Conservation (phyloP, 2,113 vertebrate species). For the Sebastes schlegelii region DNA sequence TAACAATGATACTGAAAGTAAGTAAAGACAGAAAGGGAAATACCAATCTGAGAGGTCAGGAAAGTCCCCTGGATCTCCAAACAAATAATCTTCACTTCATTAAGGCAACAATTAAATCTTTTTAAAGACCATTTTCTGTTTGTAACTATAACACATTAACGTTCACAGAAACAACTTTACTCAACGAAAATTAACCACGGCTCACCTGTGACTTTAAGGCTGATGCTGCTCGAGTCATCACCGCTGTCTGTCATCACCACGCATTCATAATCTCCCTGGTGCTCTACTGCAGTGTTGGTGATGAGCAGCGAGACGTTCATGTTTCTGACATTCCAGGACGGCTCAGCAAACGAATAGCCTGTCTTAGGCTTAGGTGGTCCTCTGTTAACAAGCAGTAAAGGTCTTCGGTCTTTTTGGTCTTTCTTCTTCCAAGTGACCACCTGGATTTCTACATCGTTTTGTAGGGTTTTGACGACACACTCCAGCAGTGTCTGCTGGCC, state of each 20-base stretch:
- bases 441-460: accelerated
- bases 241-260: neutral
- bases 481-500: conserved; percentile 46
- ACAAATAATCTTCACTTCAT: neutral
- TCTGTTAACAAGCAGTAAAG: accelerated
- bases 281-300: conserved; percentile 24
- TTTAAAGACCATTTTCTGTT: neutral
- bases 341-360: conserved; percentile 42
- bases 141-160: neutral
- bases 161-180: neutral
- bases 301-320: conserved; percentile 75
- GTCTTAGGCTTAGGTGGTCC: accelerated
- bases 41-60: neutral
- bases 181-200: neutral
- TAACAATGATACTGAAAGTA: conserved; percentile 44
- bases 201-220: conserved; percentile 72
- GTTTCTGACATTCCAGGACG: conserved; percentile 3
- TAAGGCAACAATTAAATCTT: neutral
- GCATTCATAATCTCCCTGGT: conserved; percentile 51
- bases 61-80: neutral
- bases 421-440: conserved; percentile 43
- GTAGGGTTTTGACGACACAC: neutral
- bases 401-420: accelerated
- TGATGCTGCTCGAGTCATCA: accelerated
- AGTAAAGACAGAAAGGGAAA: neutral